Conservation (phyloP, 2,888 invertebrate species). For the Cantharis lateralis region DNA sequence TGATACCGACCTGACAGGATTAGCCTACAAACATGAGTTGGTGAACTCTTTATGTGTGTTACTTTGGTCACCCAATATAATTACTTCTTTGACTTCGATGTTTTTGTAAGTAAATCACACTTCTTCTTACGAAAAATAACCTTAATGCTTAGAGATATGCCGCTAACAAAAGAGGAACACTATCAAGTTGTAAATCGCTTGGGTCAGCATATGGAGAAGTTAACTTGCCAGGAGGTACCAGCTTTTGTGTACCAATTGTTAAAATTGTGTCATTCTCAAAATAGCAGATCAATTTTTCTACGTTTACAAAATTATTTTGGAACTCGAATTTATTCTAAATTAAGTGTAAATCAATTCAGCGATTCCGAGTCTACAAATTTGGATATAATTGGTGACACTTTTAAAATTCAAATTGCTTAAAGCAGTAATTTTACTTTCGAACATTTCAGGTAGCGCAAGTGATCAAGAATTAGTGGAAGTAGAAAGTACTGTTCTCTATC, state of each 20-base stretch:
- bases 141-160: slow-evolving; percentile 60
- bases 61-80: slow-evolving; percentile 63
- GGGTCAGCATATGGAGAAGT: slow-evolving; percentile 62
- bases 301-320: slow-evolving; percentile 51
- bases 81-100: slow-evolving; percentile 69
- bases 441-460: slow-evolving; percentile 51
- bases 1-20: slow-evolving; percentile 62
- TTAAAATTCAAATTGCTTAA: not conserved
- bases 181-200: slow-evolving; percentile 66
- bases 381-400: slow-evolving; percentile 48
- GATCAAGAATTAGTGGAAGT: slow-evolving; percentile 62
- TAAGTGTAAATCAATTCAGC: slow-evolving; percentile 28
- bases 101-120: slow-evolving; percentile 61
- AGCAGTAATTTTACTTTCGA: not conserved
- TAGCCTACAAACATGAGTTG: slow-evolving; percentile 65
- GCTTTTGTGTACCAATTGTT: slow-evolving; percentile 70
- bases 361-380: slow-evolving; percentile 44
- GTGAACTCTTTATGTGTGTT: slow-evolving; percentile 65
- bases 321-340: slow-evolving; percentile 45
- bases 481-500: slow-evolving; percentile 66
- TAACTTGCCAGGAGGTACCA: slow-evolving; percentile 67
- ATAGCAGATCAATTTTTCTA: slow-evolving; percentile 47
- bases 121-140: not conserved
- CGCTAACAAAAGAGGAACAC: slow-evolving; percentile 64
- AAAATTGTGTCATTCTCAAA: slow-evolving; percentile 60